Percentiles rank a stretch among this genome's conserved stretches.
These are phyloP conservation scores for Rhagonycha lutea DNA, from an alignment of 2,888 invertebrate species.

Conservation along the genomic window DNA sequence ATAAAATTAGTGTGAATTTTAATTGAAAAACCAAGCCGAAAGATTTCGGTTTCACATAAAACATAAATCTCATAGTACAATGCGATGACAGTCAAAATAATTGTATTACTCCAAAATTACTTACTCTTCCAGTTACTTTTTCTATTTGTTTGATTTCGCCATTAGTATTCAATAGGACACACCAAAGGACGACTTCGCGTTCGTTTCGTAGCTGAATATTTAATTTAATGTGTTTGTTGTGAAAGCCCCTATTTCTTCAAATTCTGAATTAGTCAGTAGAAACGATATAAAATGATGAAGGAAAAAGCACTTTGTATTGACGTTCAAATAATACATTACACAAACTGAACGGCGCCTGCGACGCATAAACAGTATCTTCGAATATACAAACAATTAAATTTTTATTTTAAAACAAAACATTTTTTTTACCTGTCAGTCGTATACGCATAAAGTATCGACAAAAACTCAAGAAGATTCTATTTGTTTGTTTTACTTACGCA, in stretches of 20 bases:
- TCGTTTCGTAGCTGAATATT: slow-evolving; percentile 1
- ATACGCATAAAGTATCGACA: too few relatives aligned
- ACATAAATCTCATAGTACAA: neutral
- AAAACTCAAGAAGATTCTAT: too few relatives aligned
- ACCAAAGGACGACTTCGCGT: neutral
- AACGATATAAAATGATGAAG: slow-evolving; percentile 10
- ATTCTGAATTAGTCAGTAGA: slow-evolving; percentile 2
- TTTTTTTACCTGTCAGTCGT: neutral
- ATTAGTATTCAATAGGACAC: slow-evolving; percentile 8
- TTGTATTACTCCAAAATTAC: neutral
- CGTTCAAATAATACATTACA: slow-evolving; percentile 6
- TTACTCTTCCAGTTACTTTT: neutral
- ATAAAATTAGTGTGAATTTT: neutral
- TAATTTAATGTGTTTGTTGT: slow-evolving; percentile 7
- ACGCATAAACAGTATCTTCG: slow-evolving; percentile 2
- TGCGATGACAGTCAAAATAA: neutral
- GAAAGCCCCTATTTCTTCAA: slow-evolving; percentile 2
- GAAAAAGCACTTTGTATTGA: slow-evolving; percentile 8
- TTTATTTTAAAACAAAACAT: neutral
- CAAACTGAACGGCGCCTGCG: slow-evolving; percentile 3
- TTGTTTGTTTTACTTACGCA: too few relatives aligned
- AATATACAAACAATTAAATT: slow-evolving; percentile 3
- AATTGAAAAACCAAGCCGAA: neutral
- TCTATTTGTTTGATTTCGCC: slow-evolving; percentile 4
- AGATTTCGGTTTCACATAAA: neutral